Evolutionary conservation across 1,140 invertebrate genomes (phyloP), one percentile per base, ranked within the genome.

Genomic region (Drosophila ananassae): DNA sequence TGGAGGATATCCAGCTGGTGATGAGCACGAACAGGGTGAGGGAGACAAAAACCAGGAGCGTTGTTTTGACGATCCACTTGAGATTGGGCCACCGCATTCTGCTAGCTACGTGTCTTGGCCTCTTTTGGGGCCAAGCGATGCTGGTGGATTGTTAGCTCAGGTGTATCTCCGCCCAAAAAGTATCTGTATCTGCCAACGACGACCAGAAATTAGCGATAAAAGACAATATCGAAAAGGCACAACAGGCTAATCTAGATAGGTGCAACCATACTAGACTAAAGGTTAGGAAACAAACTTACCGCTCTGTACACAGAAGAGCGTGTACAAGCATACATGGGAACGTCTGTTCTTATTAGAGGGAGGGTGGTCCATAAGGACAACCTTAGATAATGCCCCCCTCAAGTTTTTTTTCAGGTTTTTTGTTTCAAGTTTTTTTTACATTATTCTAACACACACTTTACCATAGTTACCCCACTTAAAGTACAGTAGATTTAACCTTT

Each of bases 61-160:
- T 47, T 12, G 90, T 62, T 63, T 91, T 91, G 9, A 90, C 58
- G 50, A 91, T 67, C 90, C 90, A 91, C 53, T 90, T 91, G 17
- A 91, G 44, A 55, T 91, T 91, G n/a, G 83, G 90, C 37, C 90
- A 81, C 52, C 90, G 75, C 90, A 91, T 91, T 46, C 9, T 37
- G 34, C 3, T 37, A 10, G 59, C 52, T 76, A 89, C 79, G 83
- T 87, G 83, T 87, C 71, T 72, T 66, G 34, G 34, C 34, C 34
- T 10, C 34, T 37, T 2, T 37, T 13, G 37, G 37, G 5, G 3
- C 37, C 12, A 41, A n/a, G 37, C 37, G 12, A 12, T 46, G 30
- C 28, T 54, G 17, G n/a, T 30, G n/a, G 34, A 25, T 21, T 76
- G 56, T 76, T 75, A 30, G 55, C 56, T 34, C 73, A 76, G 73